Conservation (phyloP, 2,113 vertebrate genomes). For the Phylloscopus trochilus region DNA sequence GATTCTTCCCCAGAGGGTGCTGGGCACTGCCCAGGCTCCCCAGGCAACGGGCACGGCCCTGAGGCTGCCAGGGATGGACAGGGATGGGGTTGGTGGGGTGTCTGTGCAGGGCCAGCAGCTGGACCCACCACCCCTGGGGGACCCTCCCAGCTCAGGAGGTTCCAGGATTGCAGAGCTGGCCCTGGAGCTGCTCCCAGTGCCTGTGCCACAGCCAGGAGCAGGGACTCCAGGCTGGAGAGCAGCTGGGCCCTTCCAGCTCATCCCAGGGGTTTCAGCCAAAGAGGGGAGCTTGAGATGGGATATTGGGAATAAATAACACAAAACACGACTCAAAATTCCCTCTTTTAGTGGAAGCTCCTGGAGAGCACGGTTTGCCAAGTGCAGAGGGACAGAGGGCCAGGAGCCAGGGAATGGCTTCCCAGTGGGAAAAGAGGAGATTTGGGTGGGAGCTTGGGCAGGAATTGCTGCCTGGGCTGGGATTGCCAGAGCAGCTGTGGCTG, state of each 20-base stretch:
- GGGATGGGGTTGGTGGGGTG: too few species aligned
- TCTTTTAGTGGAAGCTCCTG: too few species aligned
- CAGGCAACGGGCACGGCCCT: rapidly evolving
- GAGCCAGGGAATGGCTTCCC: background rate
- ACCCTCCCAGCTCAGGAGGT: background rate
- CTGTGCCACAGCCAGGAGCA: background rate
- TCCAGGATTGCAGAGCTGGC: background rate
- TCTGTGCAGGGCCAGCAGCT: background rate
- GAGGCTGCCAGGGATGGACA: background rate
- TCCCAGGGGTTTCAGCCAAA: background rate
- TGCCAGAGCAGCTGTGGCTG: too few species aligned
- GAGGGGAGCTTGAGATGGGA: background rate
- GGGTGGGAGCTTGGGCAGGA: background rate
- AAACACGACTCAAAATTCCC: rapidly evolving
- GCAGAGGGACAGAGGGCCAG: rapidly evolving
- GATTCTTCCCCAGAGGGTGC: background rate
- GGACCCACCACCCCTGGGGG: rapidly evolving
- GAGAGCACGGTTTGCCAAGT: background rate
- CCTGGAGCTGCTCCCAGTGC: background rate
- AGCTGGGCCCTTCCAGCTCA: background rate
- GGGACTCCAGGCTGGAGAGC: rapidly evolving
- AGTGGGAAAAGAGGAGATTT: background rate
- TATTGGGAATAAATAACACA: background rate
- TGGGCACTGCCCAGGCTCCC: background rate
- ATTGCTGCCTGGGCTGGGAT: background rate